Base-by-base conservation (phyloP, 1,140 invertebrate species). In the Melipona quadrifasciata region DNA sequence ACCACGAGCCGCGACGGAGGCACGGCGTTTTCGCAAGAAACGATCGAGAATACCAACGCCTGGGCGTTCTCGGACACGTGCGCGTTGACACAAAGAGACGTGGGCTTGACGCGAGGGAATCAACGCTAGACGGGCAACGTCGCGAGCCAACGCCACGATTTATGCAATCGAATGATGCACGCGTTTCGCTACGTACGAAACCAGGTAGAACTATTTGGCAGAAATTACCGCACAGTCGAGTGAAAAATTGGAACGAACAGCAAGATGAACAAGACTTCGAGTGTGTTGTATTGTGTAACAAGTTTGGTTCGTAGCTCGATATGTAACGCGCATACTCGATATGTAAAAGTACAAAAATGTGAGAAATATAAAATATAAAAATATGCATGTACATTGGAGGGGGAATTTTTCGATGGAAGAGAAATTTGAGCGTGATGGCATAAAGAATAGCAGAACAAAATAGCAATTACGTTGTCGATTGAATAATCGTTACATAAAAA, bases 81-180 rank as follows among this genome's bases (percentile, higher is more conserved):
- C 47, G 53, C 34, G 55, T 17, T 39, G 19, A 78, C 68, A 82
- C 87, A 89, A 89, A 82, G 87, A 64, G 65, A 79, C 84, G 87
- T 88, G 87, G 87, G 87, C 68, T 74, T 34, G 72, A 86, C 24
- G 11, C 64, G 71, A 61, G 76, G 86, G 75, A 88, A 89, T 71
- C 79, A n/a, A 71, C 61, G 1, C 3, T 6, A 39, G 21, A 24
- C 67, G 4, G 4, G 75, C 57, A 58, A 80, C 39, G 51, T 74
- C 27, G 16, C n/a, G 31, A 55, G 53, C 72, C 39, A 65, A 77
- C 73, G 72, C 57, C 75, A 72, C 57, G 64, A 39, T 39, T 88
- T 88, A 67, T 53, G 83, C 83, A 88, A 88, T 27, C 39, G 21
- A 51, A 55, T 19, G 73, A 55, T 16, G 5, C 27, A 21, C 65